Percentiles rank a stretch among this genome's conserved stretches.
These are phyloP conservation scores for Gobiocypris rarus DNA, from an alignment of 2,113 vertebrate genomes.

Conservation along the genomic window DNA sequence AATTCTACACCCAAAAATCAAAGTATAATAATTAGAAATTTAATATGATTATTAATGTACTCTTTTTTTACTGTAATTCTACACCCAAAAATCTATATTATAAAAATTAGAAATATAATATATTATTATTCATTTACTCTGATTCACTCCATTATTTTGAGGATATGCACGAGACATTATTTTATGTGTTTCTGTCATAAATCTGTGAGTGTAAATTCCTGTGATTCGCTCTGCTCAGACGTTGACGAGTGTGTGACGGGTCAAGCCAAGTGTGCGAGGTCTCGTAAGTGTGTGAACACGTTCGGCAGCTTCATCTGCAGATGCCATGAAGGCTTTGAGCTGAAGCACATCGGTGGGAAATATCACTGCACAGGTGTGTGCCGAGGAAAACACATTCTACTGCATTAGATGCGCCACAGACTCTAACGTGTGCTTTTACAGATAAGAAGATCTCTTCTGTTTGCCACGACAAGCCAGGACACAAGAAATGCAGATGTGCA, in stretches of 20 bases:
- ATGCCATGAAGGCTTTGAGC: slow-evolving; percentile 88
- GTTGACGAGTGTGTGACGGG: slow-evolving; percentile 86
- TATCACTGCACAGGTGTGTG: slow-evolving; percentile 85
- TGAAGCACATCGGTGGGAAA: slow-evolving; percentile 85
- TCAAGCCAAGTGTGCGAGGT: slow-evolving; percentile 80
- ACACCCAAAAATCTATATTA: no score
- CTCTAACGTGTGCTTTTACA: slow-evolving; percentile 72
- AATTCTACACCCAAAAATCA: no score
- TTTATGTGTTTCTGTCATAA: no score
- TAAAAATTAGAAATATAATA: no score
- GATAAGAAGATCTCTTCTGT: slow-evolving; percentile 76
- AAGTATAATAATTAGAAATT: no score
- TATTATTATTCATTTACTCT: no score
- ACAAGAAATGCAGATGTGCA: slow-evolving; percentile 84
- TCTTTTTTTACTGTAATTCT: no score
- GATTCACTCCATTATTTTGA: no score
- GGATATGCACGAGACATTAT: no score
- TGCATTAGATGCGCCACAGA: neutral
- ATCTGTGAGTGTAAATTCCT: no score
- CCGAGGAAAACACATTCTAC: neutral
- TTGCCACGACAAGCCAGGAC: slow-evolving; percentile 80
- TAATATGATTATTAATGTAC: no score
- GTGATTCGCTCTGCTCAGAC: slow-evolving; percentile 71
- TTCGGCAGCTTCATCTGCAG: slow-evolving; percentile 94
- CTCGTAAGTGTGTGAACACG: slow-evolving; percentile 90